These are phyloP conservation scores for Tapirus terrestris DNA, from an alignment of 2,113 vertebrate species.

Conservation along the genomic window DNA sequence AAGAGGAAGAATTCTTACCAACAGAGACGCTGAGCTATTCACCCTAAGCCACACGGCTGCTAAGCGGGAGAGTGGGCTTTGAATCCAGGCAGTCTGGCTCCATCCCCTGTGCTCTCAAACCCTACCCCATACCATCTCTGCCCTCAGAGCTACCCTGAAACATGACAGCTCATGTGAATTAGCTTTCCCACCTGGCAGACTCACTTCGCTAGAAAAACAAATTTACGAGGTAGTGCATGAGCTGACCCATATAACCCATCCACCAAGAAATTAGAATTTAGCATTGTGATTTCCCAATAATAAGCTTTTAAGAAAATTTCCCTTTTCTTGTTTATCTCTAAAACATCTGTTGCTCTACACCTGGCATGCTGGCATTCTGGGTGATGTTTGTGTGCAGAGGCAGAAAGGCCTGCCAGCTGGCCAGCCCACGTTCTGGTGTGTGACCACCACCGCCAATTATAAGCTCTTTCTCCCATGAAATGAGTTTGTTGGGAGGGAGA, in stretches of 20 bases:
- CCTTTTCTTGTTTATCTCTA: slow-evolving; percentile 5
- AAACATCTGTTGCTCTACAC: background rate
- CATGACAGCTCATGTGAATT: background rate
- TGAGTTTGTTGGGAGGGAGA: background rate
- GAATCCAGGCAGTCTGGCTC: background rate
- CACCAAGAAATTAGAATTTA: slow-evolving; percentile 31
- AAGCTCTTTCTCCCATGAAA: slow-evolving; percentile 1
- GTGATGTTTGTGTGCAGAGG: background rate
- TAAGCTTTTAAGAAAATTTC: slow-evolving; percentile 31
- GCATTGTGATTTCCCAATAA: background rate
- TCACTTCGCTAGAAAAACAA: slow-evolving; percentile 32
- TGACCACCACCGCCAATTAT: background rate
- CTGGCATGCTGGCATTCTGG: background rate
- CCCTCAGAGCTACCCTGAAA: background rate
- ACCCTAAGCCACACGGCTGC: background rate
- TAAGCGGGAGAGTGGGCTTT: background rate
- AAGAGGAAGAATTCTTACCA: background rate
- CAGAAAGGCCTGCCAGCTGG: background rate
- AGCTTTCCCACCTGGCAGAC: background rate
- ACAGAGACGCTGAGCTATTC: background rate
- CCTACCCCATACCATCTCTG: background rate
- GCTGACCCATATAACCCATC: background rate
- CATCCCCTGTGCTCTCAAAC: background rate
- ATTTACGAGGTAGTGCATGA: background rate
- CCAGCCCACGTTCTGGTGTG: background rate